Evolutionary conservation across 2,113 vertebrate genomes (phyloP), one percentile per base, ranked within the genome.

Genomic region (Burhinus oedicnemus): DNA sequence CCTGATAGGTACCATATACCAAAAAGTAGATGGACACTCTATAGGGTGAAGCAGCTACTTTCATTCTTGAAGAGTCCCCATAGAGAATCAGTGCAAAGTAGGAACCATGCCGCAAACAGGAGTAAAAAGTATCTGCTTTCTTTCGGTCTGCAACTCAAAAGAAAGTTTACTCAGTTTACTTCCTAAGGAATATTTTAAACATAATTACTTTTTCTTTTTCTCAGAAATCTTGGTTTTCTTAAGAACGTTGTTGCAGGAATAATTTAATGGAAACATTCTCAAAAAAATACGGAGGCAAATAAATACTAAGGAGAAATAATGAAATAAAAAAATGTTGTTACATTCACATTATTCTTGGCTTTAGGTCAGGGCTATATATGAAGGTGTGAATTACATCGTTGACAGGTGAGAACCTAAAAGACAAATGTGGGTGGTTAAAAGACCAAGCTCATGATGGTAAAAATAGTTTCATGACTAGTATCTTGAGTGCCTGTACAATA

Each of bases 331-430:
- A 79, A 57, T 45, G 42, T 34, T 84, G 29, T 80, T 77, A 45
- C 47, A 86, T 97, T 90, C 36, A 32, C 87, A 66, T 93, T 95
- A 94, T 86, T 97, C 85, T 94, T 96, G 83, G 85, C 76, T 88
- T 92, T 89, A 80, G 79, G 85, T 90, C 88, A 71, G 72, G 71
- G 58, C 62, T 93, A 36, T 90, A 96, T 94, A 47, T 66, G 65
- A 96, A 94, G 79, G 79, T 94, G 95, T 86, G 95, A 96, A 96
- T 96, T 96, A 86, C 68, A 90, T 83, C 2, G 14, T 70, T 96
- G 95, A 90, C 96, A 97, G 85, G 91, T 94, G 55, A 96, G 78
- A 96, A 90, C 64, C 90, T 89, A 96, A 64, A 96, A 96, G 95
- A 93, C 88, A 88, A 94, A 81, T 83, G 93, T 96, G 68, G 96